Percentiles rank a stretch among this genome's conserved stretches.
Conservation (phyloP, 2,113 vertebrate species). For the Actenoides lindsayi region DNA sequence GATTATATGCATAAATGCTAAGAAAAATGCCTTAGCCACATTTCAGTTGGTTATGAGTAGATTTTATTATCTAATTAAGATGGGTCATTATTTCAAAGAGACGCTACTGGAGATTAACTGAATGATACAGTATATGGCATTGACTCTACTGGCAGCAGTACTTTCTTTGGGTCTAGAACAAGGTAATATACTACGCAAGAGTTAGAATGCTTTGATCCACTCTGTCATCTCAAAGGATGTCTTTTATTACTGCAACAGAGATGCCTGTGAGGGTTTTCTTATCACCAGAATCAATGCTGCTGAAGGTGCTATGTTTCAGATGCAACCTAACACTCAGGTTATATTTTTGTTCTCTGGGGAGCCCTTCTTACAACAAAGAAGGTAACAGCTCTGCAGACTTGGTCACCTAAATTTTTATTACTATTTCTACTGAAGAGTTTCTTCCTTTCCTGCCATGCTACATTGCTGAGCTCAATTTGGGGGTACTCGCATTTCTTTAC, state of each 20-base stretch:
- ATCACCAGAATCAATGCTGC: constrained; percentile 23
- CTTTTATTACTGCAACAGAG: neutral
- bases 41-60: neutral
- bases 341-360: neutral
- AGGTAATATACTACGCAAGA: constrained; percentile 9
- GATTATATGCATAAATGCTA: neutral
- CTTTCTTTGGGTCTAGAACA: constrained; percentile 2
- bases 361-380: neutral
- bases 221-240: neutral
- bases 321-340: neutral
- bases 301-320: constrained; percentile 19
- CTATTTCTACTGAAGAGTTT: neutral
- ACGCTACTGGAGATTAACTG: neutral
- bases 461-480: neutral
- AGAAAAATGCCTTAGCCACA: constrained; percentile 19
- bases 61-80: constrained; percentile 43
- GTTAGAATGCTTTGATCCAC: constrained; percentile 18
- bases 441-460: neutral
- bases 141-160: neutral
- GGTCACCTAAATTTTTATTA: neutral
- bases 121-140: neutral
- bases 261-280: constrained; percentile 18
- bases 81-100: constrained; percentile 33
- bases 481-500: neutral
- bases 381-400: neutral